Evolutionary conservation across 2,113 vertebrate species (phyloP), one percentile per base, ranked within the genome.

Genomic region (Cyanoramphus novaezelandiae): DNA sequence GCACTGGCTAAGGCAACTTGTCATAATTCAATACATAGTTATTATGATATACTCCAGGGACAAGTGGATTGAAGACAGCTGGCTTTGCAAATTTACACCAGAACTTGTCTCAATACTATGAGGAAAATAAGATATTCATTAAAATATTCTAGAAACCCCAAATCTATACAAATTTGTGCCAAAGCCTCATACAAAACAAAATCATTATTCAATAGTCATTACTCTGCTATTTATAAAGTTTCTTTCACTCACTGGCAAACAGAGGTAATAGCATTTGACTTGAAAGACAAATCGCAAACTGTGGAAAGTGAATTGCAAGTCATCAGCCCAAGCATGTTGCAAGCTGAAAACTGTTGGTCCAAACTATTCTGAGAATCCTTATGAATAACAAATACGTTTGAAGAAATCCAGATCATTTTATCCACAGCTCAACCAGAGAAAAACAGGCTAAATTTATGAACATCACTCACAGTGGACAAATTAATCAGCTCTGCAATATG

Each of bases 221-320:
- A 47, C 65, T 90, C 31, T 94, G 91, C 83, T 95, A 90, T 92
- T 96, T 95, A 82, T 93, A 94, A 79, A 86, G 77, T 53, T 84
- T 86, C 79, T 96, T 49, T 88, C 88, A 78, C 43, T 95, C 76
- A 68, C 83, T 88, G 77, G 93, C 82, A 91, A 91, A 86, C 47
- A 82, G 82, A 90, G 37, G 49, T 65, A 92, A 94, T 55, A 81
- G 70, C 39, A 11, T 93, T 95, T 86, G 60, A 57, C 86, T 86
- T 79, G 65, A 65, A 94, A 92, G 86, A 93, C 64, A 81, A 93
- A 95, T 94, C 57, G 53, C 82, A 86, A 83, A 88, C 50, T 41
- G 37, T 62, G 65, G 78, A 64, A 89, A 96, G 82, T 43, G 88
- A 87, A 93, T 94, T 94, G 86, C 86, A 96, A 96, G 88, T 95